Conservation (phyloP, 1,140 invertebrate species). For the Scaptodrosophila lebanonensis region DNA sequence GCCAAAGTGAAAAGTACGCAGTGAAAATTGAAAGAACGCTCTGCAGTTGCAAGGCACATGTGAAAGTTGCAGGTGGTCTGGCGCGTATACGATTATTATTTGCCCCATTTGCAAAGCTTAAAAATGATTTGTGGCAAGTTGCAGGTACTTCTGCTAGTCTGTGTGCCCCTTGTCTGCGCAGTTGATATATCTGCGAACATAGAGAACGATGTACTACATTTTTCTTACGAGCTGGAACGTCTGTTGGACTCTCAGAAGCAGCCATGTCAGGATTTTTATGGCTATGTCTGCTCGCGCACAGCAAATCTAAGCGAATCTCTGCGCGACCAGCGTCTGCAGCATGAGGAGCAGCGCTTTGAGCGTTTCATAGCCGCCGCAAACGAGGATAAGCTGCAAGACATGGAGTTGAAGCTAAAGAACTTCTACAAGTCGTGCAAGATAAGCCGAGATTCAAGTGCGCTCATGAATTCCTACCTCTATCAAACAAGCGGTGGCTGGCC, state of each 20-base stretch:
- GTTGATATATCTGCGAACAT: constrained; percentile 5
- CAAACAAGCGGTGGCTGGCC: constrained; percentile 60
- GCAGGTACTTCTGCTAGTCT: constrained; percentile 1
- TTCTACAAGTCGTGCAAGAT: constrained; percentile 64
- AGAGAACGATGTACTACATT: constrained; percentile 53
- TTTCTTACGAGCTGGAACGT: constrained; percentile 57
- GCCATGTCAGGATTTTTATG: constrained; percentile 66
- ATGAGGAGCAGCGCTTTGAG: constrained; percentile 54
- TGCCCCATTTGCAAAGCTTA: too few species aligned
- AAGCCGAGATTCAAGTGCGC: constrained; percentile 36
- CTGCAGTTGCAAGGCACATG: neutral
- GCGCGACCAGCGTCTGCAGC: constrained; percentile 13
- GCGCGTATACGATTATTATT: constrained; percentile 5
- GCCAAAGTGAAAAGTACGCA: constrained; percentile 1
- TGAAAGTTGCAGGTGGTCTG: neutral
- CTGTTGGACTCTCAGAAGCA: constrained; percentile 38
- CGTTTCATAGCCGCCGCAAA: constrained; percentile 36
- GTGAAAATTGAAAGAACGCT: constrained; percentile 2
- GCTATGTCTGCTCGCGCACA: constrained; percentile 56
- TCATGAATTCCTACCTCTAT: constrained; percentile 51
- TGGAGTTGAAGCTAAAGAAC: constrained; percentile 58
- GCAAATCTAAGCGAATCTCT: constrained; percentile 36
- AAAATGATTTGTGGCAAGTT: too few species aligned
- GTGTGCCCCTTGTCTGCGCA: neutral
- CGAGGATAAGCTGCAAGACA: constrained; percentile 45